These are phyloP conservation scores for Hirundo rustica DNA, from an alignment of 2,797 vertebrate genomes.

Conservation along the genomic window DNA sequence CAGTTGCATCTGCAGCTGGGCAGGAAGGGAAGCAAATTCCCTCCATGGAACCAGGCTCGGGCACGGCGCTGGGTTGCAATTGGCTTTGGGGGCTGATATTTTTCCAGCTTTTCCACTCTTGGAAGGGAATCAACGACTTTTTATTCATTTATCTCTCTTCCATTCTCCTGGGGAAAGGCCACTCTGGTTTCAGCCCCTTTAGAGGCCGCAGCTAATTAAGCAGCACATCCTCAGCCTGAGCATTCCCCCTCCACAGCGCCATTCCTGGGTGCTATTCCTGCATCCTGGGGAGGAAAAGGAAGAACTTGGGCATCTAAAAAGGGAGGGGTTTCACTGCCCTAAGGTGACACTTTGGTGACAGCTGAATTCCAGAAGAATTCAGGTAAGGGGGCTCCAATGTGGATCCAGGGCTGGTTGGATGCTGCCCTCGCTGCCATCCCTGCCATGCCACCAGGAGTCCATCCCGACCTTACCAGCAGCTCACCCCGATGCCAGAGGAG, in stretches of 20 bases:
- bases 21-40: slow-evolving; percentile 36
- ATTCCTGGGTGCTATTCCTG: neutral
- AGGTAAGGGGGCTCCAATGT: no score
- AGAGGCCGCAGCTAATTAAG: slow-evolving; percentile 47
- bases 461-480: rapidly evolving
- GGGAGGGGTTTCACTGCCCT: rapidly evolving
- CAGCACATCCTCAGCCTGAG: neutral
- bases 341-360: neutral
- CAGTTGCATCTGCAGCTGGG: slow-evolving; percentile 64
- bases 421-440: neutral
- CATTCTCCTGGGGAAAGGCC: neutral
- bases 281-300: neutral
- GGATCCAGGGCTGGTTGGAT: neutral
- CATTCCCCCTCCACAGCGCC: neutral
- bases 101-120: neutral
- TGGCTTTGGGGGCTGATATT: neutral
- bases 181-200: neutral
- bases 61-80: neutral
- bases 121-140: neutral
- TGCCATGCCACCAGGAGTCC: neutral
- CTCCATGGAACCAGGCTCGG: neutral
- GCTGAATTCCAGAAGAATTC: neutral
- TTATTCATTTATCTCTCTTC: neutral
- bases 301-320: neutral
- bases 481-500: neutral